These are phyloP conservation scores for Nomada ferruginata DNA, from an alignment of 2,888 invertebrate genomes.

Conservation along the genomic window DNA sequence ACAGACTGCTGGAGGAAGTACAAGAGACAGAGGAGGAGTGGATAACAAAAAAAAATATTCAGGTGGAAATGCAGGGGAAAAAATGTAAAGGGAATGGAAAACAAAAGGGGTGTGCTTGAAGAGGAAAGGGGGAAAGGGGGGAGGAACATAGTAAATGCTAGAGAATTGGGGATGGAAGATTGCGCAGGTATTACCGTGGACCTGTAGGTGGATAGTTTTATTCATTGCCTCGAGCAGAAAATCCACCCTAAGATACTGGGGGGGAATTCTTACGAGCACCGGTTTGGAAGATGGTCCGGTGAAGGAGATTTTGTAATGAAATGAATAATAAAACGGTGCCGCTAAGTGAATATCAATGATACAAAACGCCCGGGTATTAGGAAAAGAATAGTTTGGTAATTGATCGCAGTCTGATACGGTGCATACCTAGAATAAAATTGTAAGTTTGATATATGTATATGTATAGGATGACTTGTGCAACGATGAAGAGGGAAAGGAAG, in stretches of 20 bases:
- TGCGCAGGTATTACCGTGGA: constrained; percentile 11
- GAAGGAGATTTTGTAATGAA: constrained; percentile 23
- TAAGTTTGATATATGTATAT: not conserved
- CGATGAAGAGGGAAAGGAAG: not conserved
- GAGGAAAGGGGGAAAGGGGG: constrained; percentile 12
- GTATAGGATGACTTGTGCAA: no score
- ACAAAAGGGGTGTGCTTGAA: constrained; percentile 43
- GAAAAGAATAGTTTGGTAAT: constrained; percentile 19
- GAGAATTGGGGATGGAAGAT: not conserved
- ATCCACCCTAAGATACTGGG: not conserved
- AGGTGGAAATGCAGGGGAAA: constrained; percentile 28
- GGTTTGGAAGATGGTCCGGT: constrained; percentile 1
- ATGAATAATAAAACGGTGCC: constrained; percentile 37
- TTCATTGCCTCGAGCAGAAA: constrained; percentile 41
- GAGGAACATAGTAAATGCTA: not conserved
- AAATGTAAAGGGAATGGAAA: constrained; percentile 32
- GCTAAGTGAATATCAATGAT: constrained; percentile 37
- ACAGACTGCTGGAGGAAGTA: constrained; percentile 19
- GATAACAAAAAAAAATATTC: constrained; percentile 8
- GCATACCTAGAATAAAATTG: not conserved
- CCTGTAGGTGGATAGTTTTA: constrained; percentile 46
- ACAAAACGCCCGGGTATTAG: not conserved
- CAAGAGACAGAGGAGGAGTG: constrained; percentile 5
- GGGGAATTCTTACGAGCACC: constrained; percentile 24
- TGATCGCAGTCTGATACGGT: constrained; percentile 5